Evolutionary conservation across 2,797 vertebrate species (phyloP).

Genomic region (Paratrypauchen microcephalus): DNA sequence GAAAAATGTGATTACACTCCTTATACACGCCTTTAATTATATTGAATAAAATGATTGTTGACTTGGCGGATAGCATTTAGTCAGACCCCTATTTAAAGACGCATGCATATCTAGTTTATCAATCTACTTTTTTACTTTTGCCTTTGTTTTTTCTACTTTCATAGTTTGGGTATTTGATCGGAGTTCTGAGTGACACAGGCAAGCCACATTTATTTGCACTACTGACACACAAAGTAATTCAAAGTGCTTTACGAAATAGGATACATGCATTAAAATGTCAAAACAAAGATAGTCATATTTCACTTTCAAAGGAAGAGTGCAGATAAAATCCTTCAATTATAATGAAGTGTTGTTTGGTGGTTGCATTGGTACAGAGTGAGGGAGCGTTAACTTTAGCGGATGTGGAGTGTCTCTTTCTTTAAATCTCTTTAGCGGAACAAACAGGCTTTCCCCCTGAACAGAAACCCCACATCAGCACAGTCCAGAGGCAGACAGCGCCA

Average conservation of each 20-base stretch:
- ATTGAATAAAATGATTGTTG: background rate
- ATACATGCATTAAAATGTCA: too few species aligned
- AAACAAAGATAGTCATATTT: too few species aligned
- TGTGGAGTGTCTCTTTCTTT: slow-evolving; percentile 72
- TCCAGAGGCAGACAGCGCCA: slow-evolving; percentile 56
- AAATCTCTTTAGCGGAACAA: slow-evolving; percentile 80
- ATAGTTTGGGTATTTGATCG: slow-evolving; percentile 20
- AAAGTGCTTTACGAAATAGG: too few species aligned
- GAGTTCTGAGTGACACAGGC: slow-evolving; percentile 31
- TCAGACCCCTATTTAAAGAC: background rate
- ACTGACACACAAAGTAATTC: too few species aligned
- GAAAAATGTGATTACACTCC: too few species aligned
- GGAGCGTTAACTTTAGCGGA: slow-evolving; percentile 34
- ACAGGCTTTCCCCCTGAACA: slow-evolving; percentile 82
- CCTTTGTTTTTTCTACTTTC: background rate
- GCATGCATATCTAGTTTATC: background rate
- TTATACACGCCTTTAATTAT: background rate
- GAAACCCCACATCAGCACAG: slow-evolving; percentile 81
- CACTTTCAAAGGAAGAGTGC: too few species aligned
- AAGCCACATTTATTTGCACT: too few species aligned
- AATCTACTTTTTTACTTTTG: background rate
- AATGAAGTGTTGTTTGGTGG: slow-evolving; percentile 62
- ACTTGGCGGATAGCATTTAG: background rate
- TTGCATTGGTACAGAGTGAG: slow-evolving; percentile 55
- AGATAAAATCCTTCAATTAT: background rate